phyloP scores from a whole-genome alignment of 1,140 invertebrate genomes.

The Brachionus koreanus region DNA sequence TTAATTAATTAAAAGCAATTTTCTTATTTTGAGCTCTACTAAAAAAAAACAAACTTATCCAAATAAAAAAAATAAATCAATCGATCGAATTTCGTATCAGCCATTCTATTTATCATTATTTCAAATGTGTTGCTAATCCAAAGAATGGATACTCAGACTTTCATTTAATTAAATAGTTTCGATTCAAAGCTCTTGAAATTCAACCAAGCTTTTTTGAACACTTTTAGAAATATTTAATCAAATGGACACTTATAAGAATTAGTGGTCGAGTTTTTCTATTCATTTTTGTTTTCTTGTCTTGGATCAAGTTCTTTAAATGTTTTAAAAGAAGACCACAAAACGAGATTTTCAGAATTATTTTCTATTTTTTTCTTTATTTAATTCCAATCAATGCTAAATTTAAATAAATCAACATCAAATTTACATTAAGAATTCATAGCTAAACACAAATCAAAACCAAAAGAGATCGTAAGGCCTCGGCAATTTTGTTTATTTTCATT shows the following conservation, averaged over 20 bases:
- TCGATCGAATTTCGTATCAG: neutral
- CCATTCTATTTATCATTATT: neutral
- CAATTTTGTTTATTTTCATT: constrained; percentile 11
- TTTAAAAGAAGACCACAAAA: neutral
- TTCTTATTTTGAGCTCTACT: neutral
- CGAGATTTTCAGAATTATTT: neutral
- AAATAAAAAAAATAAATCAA: neutral
- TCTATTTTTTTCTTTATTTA: neutral
- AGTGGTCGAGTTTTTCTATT: neutral
- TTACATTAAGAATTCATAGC: neutral
- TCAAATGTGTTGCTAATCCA: neutral
- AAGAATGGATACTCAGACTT: neutral
- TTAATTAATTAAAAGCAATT: neutral
- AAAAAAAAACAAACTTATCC: neutral
- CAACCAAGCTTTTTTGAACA: neutral
- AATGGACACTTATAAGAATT: neutral
- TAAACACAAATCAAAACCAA: neutral
- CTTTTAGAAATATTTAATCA: neutral
- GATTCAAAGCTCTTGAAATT: constrained; percentile 2
- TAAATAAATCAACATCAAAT: constrained; percentile 3
- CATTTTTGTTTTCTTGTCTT: neutral
- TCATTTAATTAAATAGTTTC: neutral
- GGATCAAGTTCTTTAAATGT: neutral
- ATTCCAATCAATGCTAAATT: neutral
- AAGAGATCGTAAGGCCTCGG: neutral